phyloP scores from a whole-genome alignment of 1,140 invertebrate genomes.

The Zophobas morio region DNA sequence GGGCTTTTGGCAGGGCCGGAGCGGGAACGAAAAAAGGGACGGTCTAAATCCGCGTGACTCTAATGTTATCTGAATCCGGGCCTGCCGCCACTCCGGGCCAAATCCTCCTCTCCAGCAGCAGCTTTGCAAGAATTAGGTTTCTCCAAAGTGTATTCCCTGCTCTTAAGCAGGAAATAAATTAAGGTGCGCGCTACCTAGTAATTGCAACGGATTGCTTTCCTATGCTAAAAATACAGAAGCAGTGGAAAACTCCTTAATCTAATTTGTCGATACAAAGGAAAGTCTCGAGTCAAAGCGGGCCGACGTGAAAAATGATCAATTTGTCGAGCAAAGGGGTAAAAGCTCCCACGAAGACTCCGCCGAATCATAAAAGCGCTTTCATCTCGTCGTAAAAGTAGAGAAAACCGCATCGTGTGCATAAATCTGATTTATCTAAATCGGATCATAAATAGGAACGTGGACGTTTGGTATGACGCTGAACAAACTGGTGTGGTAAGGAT shows the following conservation, averaged over 20 bases:
- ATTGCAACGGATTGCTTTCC: slow-evolving; percentile 30
- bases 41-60: no score
- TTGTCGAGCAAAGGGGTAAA: neutral
- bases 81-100: neutral
- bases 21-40: no score
- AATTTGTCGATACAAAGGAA: neutral
- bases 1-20: neutral
- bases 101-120: neutral
- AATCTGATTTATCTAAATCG: no score
- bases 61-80: no score
- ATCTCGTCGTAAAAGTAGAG: no score
- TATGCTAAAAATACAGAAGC: slow-evolving; percentile 27
- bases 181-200: slow-evolving; percentile 9
- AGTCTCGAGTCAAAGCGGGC: neutral
- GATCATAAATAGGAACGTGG: no score
- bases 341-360: neutral
- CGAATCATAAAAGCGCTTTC: no score
- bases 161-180: slow-evolving; percentile 20
- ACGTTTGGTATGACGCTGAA: no score
- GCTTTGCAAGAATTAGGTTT: neutral
- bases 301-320: neutral
- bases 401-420: no score
- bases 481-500: no score
- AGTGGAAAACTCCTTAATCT: slow-evolving; percentile 21
- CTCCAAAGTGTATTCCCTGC: neutral